A percentile compares a stretch with the other conserved stretches of the same genome.
Conservation (phyloP, 1,140 invertebrate species). For the Anastrepha obliqua region DNA sequence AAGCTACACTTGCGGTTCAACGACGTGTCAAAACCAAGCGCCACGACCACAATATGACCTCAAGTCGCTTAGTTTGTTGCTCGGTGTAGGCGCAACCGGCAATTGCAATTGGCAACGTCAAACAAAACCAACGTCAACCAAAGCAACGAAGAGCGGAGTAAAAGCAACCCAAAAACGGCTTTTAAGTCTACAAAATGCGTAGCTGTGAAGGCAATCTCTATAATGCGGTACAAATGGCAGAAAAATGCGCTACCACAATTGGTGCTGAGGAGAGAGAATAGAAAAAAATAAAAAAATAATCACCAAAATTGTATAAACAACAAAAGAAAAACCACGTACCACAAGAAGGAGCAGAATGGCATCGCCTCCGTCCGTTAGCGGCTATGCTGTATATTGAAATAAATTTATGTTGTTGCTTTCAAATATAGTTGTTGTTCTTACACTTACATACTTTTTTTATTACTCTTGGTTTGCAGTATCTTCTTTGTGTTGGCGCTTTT, state of each 20-base stretch:
- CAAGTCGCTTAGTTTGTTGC: not conserved
- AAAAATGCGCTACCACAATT: not conserved
- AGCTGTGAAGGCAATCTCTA: not conserved
- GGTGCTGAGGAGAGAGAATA: not conserved
- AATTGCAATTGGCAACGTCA: conserved; percentile 31
- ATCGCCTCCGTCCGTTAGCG: not conserved
- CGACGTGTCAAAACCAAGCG: conserved; percentile 31
- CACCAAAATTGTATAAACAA: no score
- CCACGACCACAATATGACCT: not conserved
- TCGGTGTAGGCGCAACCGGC: not conserved
- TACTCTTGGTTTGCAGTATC: not conserved
- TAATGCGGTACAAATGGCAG: not conserved
- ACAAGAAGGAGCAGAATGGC: no score
- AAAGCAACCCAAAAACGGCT: not conserved
- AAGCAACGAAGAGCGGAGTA: not conserved
- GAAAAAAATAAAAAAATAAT: not conserved
- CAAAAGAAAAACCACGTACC: no score
- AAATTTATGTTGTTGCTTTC: not conserved
- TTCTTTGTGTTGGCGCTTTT: not conserved
- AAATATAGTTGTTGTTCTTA: not conserved
- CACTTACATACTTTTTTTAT: not conserved
- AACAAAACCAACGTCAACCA: not conserved
- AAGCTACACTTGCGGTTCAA: not conserved
- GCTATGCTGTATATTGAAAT: not conserved
- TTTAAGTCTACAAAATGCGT: conserved; percentile 6